Evolutionary conservation across 2,888 invertebrate genomes (phyloP), one percentile per base, ranked within the genome.

Genomic region (Steinernema scapterisci): DNA sequence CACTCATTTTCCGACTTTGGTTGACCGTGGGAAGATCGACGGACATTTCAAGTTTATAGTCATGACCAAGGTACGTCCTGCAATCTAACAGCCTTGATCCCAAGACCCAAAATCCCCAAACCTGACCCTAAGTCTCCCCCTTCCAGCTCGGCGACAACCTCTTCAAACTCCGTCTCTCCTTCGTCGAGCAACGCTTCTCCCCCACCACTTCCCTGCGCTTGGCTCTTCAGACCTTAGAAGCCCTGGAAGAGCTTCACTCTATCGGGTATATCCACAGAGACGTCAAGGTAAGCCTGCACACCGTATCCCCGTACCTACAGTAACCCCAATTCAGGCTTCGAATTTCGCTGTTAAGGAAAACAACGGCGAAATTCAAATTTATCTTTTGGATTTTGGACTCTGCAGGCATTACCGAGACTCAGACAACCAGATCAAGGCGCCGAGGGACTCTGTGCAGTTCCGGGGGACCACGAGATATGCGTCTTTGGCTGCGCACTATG

Each of bases 1-100:
- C 72, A n/a, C 31, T 1, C 46, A 71, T 31, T 71, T 71, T 45
- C 48, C 46, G 0, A 52, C 76, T 13, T 78, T 86, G 76, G 78
- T 86, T 16, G 86, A 86, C 79, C 80, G 85, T n/a, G 86, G 86
- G 27, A 86, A 85, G 76, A 86, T 86, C 46, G 78, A 81, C 71
- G 76, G 77, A n/a, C 82, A 83, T 46, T 82, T 81, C 71, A 82
- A 81, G 73, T 82, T 81, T 70, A 74, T 81, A 43, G 77, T 81
- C 70, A 81, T 81, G 77, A 76, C 80, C 48, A 73, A 71, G 81
- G 79, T n/a, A n/a, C n/a, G n/a, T n/a, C n/a, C n/a, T n/a, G n/a
- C n/a, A n/a, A n/a, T n/a, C n/a, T n/a, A n/a, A n/a, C n/a, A n/a
- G n/a, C n/a, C n/a, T n/a, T n/a, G n/a, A n/a, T n/a, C n/a, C n/a